Base-by-base conservation (phyloP, 2,113 vertebrate species). In the Charina bottae region DNA sequence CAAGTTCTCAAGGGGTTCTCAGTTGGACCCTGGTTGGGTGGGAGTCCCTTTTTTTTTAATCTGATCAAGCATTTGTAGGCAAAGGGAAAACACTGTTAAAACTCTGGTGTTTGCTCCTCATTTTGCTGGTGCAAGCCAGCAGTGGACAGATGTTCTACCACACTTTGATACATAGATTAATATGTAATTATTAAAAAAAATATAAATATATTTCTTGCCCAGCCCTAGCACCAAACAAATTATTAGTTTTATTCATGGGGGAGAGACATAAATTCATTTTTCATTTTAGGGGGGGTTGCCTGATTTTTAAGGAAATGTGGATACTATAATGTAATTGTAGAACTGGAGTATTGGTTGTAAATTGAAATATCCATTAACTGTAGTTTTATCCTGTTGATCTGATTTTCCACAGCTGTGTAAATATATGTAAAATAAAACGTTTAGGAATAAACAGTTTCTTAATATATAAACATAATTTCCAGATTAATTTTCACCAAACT, bases 311-410 rank as follows among this genome's bases (percentile, higher is more conserved):
- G n/a, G 1, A 46, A 12, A 37, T 78, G 21, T 78, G 92, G 42
- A 84, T 96, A 87, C 92, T 95, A 93, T 53, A 6, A 78, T 92
- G 95, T 84, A 68, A 59, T 94, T 96, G 87, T 93, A 95, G 94
- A 94, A 83, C 64, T 95, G 94, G 94, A 96, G 96, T 94, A 94
- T 88, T 93, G 28, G 78, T 85, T 94, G 83, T 72, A 33, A 90
- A 10, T 83, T 96, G 92, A 88, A 92, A 72, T 91, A 94, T 95
- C 96, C 91, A 64, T 92, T 54, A 89, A 93, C 49, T 91, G 89
- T 89, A 86, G 12, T 90, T 92, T 87, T 59, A 72, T 90, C 87
- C 88, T 49, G 33, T 83, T 90, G 85, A 94, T 92, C n/a, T 42
- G 90, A 92, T 23, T 93, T 72, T 72, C 60, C 19, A 91, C 92